Evolutionary conservation across 2,113 vertebrate genomes (phyloP).

Genomic region (Gadus chalcogrammus): DNA sequence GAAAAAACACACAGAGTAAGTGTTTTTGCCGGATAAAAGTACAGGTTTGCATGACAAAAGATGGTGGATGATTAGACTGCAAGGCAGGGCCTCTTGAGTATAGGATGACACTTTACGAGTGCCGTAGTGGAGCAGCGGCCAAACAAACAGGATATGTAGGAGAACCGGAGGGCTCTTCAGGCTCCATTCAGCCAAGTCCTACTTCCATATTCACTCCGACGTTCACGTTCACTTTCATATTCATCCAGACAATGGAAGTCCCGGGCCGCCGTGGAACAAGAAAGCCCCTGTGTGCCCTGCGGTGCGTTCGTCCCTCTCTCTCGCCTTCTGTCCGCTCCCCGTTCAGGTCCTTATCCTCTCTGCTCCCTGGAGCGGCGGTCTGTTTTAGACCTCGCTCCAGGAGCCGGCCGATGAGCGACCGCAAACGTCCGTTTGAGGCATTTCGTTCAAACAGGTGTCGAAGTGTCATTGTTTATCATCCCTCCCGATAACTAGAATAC

Average conservation of each 20-base stretch:
- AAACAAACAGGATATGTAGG: conserved; percentile 57
- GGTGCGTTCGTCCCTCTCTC: too few species aligned
- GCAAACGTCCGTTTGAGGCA: too few species aligned
- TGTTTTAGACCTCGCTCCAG: too few species aligned
- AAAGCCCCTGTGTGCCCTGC: too few species aligned
- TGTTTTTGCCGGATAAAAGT: conserved; percentile 39
- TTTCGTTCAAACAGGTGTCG: too few species aligned
- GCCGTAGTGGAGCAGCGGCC: conserved; percentile 41
- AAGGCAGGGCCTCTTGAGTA: conserved; percentile 44
- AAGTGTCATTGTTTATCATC: too few species aligned
- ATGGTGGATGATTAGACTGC: conserved; percentile 34
- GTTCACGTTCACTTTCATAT: conserved; percentile 27
- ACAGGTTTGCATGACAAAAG: conserved; percentile 64
- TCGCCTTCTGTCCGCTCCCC: too few species aligned
- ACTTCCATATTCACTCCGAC: conserved; percentile 54
- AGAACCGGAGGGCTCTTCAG: conserved; percentile 49
- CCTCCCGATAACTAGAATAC: too few species aligned
- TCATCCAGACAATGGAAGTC: conserved; percentile 16
- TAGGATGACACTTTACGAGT: conserved; percentile 46
- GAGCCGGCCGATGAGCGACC: too few species aligned
- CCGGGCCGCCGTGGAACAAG: neutral
- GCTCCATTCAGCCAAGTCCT: conserved; percentile 29
- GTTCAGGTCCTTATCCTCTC: neutral
- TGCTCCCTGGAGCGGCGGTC: too few species aligned
- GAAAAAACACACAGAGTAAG: conserved; percentile 13